These are phyloP conservation scores for Eupithecia tripunctaria DNA, from an alignment of 2,888 invertebrate species.

Conservation along the genomic window DNA sequence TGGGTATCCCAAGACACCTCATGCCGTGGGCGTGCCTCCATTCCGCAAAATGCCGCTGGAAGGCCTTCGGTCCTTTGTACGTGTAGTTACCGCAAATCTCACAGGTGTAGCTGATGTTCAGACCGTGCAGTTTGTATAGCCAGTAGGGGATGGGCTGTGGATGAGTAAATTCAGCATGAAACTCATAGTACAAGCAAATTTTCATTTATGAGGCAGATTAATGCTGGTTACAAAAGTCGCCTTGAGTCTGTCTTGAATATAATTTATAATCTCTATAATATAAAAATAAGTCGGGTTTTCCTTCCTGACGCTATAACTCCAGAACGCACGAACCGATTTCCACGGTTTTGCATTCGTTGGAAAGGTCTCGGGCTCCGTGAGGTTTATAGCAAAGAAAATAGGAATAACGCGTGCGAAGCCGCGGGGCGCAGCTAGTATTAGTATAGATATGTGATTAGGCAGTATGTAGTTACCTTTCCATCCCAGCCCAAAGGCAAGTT, in stretches of 20 bases:
- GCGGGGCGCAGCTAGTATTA: too few species aligned
- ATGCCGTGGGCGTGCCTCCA: constrained; percentile 97
- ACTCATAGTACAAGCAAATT: background rate
- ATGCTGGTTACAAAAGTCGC: background rate
- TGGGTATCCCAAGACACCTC: constrained; percentile 99
- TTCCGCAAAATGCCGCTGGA: constrained; percentile 99
- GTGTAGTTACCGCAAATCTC: constrained; percentile 99
- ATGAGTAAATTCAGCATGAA: constrained; percentile 10
- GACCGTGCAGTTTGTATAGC: constrained; percentile 99
- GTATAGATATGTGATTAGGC: too few species aligned
- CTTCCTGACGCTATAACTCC: too few species aligned
- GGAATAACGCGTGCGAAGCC: too few species aligned
- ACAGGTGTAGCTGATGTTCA: constrained; percentile 99
- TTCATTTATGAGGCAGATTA: background rate
- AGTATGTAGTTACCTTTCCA: constrained; percentile 91
- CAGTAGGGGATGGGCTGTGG: constrained; percentile 91
- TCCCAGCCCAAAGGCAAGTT: constrained; percentile 99
- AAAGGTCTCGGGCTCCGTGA: too few species aligned
- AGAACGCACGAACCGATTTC: too few species aligned
- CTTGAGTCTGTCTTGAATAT: too few species aligned
- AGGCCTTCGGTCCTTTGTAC: constrained; percentile 99
- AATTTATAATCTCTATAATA: too few species aligned
- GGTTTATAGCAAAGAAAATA: too few species aligned
- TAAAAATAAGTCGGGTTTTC: too few species aligned
- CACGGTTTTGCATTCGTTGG: too few species aligned